These are phyloP conservation scores for Mungos mungo DNA, from an alignment of 2,113 vertebrate genomes.

Conservation along the genomic window DNA sequence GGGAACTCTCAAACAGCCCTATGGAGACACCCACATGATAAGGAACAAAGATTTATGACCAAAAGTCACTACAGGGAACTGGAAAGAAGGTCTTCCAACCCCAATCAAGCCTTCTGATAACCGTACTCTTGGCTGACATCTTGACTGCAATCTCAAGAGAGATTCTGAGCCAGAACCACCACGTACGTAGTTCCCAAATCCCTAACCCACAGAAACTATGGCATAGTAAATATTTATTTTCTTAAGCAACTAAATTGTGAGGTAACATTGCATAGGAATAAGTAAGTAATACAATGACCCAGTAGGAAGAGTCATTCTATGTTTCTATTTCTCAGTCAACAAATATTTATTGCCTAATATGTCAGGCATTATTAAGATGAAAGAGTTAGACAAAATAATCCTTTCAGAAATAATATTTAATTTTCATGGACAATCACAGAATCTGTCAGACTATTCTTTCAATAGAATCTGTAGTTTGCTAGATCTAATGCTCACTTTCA, in stretches of 20 bases:
- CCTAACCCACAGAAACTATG: background rate
- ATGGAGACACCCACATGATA: background rate
- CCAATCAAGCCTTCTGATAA: background rate
- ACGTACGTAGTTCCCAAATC: background rate
- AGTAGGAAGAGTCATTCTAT: background rate
- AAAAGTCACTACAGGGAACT: background rate
- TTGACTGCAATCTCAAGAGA: background rate
- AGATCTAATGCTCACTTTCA: background rate
- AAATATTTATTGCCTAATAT: background rate
- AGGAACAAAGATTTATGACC: background rate
- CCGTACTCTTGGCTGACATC: background rate
- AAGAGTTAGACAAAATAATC: background rate
- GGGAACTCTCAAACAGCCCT: background rate
- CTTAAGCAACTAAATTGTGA: constrained; percentile 3
- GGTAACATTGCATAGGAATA: background rate
- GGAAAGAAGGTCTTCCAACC: background rate
- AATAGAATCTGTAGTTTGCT: background rate
- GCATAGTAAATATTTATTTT: background rate
- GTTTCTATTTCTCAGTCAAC: constrained; percentile 2
- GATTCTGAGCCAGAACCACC: background rate
- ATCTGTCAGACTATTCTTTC: background rate
- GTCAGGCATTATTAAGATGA: background rate
- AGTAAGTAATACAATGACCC: background rate
- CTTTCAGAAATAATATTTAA: constrained; percentile 1
- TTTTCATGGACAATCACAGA: background rate